Evolutionary conservation across 2,797 vertebrate species (phyloP), one percentile per base, ranked within the genome.

Genomic region (Sparus aurata): DNA sequence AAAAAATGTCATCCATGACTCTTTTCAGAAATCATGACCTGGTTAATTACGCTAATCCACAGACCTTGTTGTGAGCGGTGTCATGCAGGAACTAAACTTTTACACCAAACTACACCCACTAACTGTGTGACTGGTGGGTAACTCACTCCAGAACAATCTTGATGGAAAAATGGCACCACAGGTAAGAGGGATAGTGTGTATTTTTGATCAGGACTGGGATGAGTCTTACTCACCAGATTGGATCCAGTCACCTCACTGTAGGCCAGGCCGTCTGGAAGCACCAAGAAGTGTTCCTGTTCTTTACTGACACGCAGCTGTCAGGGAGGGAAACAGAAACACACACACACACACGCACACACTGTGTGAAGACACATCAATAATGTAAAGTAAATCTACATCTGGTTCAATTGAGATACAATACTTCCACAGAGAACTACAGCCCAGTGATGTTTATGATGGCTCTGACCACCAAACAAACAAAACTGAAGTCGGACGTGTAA

Each of bases 231-330:
- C 88, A 99, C 98, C 96, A 99, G 92, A 88, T 95, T 97, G 79
- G 97, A 97, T 0, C 97, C 97, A 0, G 98, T 97, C 89, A 97
- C 98, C 87, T 99, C 98, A 1, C 95, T 96, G 85, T 96, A 98
- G 0, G 96, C 93, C 77, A 99, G 90, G 20, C 98, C 98, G 0
- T 96, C 94, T 0, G 98, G 97, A 85, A 97, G 96, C 76, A 99
- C 96, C 87, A 99, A 85, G 93, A 99, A 99, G 66, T 99, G 98
- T 64, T 99, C 98, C 88, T 99, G 98, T 77, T 99, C 98, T 92
- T 99, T 99, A 93, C 96, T 99, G 41, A 99, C 97, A 66, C 98
- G 95, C 78, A 99, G 92, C 98, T 99, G 92, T 46, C 15, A 61
- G 50, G 38, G 23, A 80, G 52, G 72, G 78, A 71, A n/a, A 43